phyloP scores from a whole-genome alignment of 2,113 vertebrate genomes.

The Burhinus oedicnemus region DNA sequence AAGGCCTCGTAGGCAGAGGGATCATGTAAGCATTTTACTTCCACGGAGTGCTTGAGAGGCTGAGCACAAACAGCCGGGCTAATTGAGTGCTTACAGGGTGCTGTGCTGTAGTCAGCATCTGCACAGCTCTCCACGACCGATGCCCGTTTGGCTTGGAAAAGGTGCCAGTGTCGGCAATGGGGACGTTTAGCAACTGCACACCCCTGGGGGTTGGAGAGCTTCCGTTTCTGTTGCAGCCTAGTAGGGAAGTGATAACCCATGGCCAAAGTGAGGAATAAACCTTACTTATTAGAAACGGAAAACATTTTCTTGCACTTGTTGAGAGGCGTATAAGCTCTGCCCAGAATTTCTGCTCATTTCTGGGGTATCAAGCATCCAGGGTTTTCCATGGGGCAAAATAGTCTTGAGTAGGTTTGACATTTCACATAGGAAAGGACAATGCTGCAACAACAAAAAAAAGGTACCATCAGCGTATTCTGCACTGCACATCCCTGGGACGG shows the following conservation, averaged over 20 bases:
- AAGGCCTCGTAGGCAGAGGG: background rate
- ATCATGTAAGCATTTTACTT: conserved; percentile 25
- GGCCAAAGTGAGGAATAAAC: background rate
- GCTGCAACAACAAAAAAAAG: background rate
- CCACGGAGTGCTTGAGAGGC: background rate
- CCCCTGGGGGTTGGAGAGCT: background rate
- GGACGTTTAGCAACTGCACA: background rate
- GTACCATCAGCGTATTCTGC: background rate
- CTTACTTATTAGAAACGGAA: background rate
- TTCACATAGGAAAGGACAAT: background rate
- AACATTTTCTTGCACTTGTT: background rate
- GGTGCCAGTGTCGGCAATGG: background rate
- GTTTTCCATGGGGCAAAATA: background rate
- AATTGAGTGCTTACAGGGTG: background rate
- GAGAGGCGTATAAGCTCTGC: background rate
- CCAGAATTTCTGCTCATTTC: background rate
- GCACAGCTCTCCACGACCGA: background rate
- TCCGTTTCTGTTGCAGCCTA: background rate
- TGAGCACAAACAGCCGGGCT: accelerated
- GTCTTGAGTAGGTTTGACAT: background rate
- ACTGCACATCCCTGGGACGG: background rate
- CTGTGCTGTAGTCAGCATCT: background rate
- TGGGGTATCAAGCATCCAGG: background rate
- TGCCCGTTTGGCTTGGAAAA: background rate
- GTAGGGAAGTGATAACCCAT: background rate